Evolutionary conservation across 2,888 invertebrate species (phyloP), one percentile per base, ranked within the genome.

Genomic region (Cephus sareptanus): DNA sequence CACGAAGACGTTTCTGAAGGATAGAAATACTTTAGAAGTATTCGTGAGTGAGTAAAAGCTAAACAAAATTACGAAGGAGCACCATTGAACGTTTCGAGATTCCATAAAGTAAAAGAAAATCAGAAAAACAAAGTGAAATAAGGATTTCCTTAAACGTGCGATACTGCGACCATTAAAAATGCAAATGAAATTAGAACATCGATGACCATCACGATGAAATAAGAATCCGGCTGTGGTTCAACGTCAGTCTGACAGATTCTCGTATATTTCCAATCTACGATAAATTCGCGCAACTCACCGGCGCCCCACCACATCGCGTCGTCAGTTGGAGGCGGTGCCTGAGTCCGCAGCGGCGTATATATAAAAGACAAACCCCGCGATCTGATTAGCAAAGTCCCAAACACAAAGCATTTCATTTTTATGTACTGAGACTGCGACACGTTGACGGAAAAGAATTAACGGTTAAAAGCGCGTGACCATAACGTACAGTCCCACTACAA

Each of bases 281-380:
- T 75, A 78, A 78, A 78, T 75, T 78, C 33, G 71, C 78, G 37
- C 74, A 78, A 71, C 34, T 35, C 78, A 40, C 33, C 35, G 68
- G 33, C 40, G 74, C 80, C 80, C 79, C 78, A 76, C 80, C 79
- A 77, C 76, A 70, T 33, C 37, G 35, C 81, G 75, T 79, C 79
- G 40, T 34, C 69, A 78, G 81, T 82, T 78, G 85, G 80, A 86
- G 89, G 89, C 85, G 88, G 87, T 82, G 87, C 86, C 84, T 86
- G 83, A 75, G 77, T 76, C 79, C 80, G 80, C 85, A 81, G 82
- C 80, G 70, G 78, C 82, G 81, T 85, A 80, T 89, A 88, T 90
- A 90, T 90, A 91, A 90, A 89, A 89, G 89, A 87, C 88, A 89
- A 89, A 89, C 86, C 87, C 87, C 88, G 88, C 88, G 85, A 89